Conservation (phyloP, 2,113 vertebrate genomes). For the Trematomus loennbergii region DNA sequence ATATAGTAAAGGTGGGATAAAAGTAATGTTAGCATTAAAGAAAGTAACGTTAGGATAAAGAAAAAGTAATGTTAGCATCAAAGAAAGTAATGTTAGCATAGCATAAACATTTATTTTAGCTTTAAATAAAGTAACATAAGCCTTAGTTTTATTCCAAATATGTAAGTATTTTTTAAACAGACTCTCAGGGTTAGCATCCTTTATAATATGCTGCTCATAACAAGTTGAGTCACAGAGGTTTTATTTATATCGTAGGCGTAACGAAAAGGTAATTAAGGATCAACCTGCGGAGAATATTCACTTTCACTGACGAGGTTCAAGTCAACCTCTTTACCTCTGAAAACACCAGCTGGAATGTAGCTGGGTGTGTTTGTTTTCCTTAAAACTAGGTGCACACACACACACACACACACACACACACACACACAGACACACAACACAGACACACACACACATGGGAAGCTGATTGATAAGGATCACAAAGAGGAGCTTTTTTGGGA, state of each 20-base stretch:
- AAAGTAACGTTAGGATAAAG: too few species aligned
- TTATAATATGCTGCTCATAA: too few species aligned
- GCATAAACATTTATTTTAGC: too few species aligned
- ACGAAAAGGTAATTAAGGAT: neutral
- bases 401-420: neutral
- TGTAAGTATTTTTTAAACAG: too few species aligned
- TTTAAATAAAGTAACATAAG: too few species aligned
- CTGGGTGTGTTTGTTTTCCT: slow-evolving; percentile 73
- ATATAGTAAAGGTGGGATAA: neutral
- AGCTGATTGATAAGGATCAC: slow-evolving; percentile 55
- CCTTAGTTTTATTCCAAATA: too few species aligned
- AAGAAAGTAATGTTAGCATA: neutral
- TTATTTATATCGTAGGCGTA: too few species aligned
- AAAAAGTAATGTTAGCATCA: neutral
- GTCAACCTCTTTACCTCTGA: slow-evolving; percentile 49
- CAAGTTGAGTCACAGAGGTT: too few species aligned
- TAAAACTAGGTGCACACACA: neutral
- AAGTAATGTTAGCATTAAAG: neutral
- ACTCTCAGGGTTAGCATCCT: too few species aligned
- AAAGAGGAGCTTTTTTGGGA: slow-evolving; percentile 51
- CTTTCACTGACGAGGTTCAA: slow-evolving; percentile 17
- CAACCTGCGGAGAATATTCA: neutral
- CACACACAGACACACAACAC: slow-evolving; percentile 3
- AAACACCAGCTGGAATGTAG: slow-evolving; percentile 66
- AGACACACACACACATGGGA: slow-evolving; percentile 12